Conservation (phyloP, 2,113 vertebrate species). For the Caranx melampygus region DNA sequence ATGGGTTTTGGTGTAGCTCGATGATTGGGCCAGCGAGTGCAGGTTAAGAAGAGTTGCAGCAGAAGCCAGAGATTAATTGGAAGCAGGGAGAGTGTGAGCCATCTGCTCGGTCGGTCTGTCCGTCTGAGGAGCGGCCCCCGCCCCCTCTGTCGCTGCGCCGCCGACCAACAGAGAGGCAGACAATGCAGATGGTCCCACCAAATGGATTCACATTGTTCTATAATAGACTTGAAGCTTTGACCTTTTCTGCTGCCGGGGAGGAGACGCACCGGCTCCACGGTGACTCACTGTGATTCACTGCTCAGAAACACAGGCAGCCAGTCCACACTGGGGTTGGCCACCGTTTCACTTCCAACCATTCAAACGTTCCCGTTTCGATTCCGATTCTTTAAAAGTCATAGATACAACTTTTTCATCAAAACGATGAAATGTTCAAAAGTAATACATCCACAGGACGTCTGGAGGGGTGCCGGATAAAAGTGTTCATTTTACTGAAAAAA, state of each 20-base stretch:
- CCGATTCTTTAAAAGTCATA: no score
- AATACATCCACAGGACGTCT: no score
- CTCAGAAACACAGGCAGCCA: neutral
- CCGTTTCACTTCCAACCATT: no score
- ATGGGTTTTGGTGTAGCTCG: conserved; percentile 65
- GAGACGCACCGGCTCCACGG: neutral
- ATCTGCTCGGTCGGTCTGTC: conserved; percentile 64
- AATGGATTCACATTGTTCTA: conserved; percentile 50
- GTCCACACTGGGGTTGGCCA: neutral
- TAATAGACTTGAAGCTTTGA: conserved; percentile 48
- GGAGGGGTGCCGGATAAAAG: no score
- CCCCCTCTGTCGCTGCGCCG: conserved; percentile 32
- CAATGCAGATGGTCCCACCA: conserved; percentile 55
- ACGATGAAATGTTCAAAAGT: no score
- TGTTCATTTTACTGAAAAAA: no score
- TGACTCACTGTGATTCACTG: conserved; percentile 8
- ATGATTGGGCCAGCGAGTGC: conserved; percentile 54
- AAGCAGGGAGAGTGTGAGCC: conserved; percentile 49
- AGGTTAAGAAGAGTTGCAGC: conserved; percentile 66
- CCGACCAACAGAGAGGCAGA: conserved; percentile 38
- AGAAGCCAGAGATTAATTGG: conserved; percentile 68
- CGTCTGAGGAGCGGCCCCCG: conserved; percentile 34
- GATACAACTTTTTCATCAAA: no score
- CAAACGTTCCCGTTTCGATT: no score
- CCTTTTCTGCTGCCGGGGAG: conserved; percentile 32